Percentiles rank a stretch among this genome's conserved stretches.
Conservation (phyloP, 2,888 invertebrate species). For the Drosophila mulleri region DNA sequence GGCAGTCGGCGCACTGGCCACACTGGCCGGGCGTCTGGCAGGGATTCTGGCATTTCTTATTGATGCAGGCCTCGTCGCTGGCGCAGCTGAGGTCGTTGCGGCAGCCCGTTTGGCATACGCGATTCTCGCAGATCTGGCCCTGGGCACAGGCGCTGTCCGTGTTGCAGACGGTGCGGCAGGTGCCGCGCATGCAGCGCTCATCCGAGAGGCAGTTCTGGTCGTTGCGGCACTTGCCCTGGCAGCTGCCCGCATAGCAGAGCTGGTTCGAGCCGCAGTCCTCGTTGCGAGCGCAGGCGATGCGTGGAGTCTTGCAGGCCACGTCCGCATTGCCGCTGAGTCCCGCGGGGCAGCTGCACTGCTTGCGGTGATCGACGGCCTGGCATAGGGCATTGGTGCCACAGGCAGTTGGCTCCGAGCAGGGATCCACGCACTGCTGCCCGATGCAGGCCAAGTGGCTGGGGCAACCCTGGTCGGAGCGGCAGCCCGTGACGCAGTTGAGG, state of each 20-base stretch:
- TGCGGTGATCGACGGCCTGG: constrained; percentile 89
- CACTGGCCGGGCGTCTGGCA: constrained; percentile 91
- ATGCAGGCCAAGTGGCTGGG: constrained; percentile 90
- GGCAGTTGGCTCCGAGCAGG: constrained; percentile 91
- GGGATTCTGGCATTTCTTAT: constrained; percentile 92
- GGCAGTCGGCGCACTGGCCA: constrained; percentile 93
- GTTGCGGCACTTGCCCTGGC: constrained; percentile 91
- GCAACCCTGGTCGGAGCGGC: constrained; percentile 92
- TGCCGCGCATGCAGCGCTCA: constrained; percentile 93
- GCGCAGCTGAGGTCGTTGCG: constrained; percentile 93
- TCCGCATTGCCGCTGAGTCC: constrained; percentile 91
- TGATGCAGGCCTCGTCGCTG: constrained; percentile 91
- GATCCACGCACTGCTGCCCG: constrained; percentile 91
- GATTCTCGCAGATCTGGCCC: constrained; percentile 94
- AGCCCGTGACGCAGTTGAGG: constrained; percentile 91
- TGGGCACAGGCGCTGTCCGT: constrained; percentile 92
- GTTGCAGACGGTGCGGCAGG: constrained; percentile 94
- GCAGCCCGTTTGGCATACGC: constrained; percentile 94
- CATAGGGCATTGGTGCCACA: constrained; percentile 95
- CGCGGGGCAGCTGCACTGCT: constrained; percentile 90
- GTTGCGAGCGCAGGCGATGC: constrained; percentile 88
- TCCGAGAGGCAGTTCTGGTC: constrained; percentile 93
- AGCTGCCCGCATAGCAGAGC: constrained; percentile 91
- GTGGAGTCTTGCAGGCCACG: constrained; percentile 89
- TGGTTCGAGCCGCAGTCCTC: constrained; percentile 90